phyloP scores from a whole-genome alignment of 2,888 invertebrate species.

The Lagria hirta region DNA sequence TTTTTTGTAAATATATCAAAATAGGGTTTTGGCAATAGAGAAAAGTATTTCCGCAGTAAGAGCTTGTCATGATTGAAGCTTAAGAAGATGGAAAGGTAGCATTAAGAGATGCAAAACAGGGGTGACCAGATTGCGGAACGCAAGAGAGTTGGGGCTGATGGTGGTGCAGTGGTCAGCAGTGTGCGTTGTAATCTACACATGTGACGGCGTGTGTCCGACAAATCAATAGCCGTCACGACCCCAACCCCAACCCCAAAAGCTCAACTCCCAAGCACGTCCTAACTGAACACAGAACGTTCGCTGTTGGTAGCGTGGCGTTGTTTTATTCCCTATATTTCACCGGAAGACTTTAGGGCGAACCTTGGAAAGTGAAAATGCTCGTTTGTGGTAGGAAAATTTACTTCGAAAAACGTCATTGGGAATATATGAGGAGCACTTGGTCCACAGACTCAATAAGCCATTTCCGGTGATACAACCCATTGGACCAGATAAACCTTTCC shows the following conservation, averaged over 20 bases:
- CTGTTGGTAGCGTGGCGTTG: constrained; percentile 41
- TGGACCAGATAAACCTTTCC: constrained; percentile 20
- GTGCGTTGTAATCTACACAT: constrained; percentile 48
- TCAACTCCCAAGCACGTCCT: constrained; percentile 36
- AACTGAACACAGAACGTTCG: constrained; percentile 32
- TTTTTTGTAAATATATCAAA: too few species aligned
- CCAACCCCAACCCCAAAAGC: too few species aligned
- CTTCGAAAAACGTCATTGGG: constrained; percentile 31
- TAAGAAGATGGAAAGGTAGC: constrained; percentile 9
- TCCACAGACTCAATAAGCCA: constrained; percentile 16
- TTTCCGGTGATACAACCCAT: constrained; percentile 10
- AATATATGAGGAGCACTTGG: constrained; percentile 23
- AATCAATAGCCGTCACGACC: constrained; percentile 50
- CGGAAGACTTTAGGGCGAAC: constrained; percentile 42
- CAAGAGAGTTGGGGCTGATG: constrained; percentile 16
- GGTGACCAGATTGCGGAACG: constrained; percentile 27
- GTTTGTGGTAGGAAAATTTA: constrained; percentile 40
- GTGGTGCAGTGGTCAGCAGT: constrained; percentile 26
- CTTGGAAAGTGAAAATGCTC: constrained; percentile 49
- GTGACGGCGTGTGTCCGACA: constrained; percentile 50
- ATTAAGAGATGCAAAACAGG: constrained; percentile 21
- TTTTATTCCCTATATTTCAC: constrained; percentile 49
- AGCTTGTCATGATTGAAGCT: constrained; percentile 1
- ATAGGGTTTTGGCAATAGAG: too few species aligned
- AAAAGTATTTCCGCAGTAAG: too few species aligned